Evolutionary conservation across 1,140 invertebrate genomes (phyloP), one percentile per base, ranked within the genome.

Genomic region (Polyergus mexicanus): DNA sequence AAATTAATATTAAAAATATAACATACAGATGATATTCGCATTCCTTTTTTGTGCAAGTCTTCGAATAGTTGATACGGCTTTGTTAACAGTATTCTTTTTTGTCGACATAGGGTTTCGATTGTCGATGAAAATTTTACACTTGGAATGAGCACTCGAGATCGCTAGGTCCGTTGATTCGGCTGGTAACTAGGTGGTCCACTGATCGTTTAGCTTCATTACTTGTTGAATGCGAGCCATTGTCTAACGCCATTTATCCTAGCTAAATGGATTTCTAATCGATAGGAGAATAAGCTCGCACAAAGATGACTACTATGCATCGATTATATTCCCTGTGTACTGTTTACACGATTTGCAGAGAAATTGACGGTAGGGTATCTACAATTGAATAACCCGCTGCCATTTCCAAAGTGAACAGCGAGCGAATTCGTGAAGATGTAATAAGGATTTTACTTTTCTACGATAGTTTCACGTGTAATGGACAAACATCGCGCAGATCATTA

Each of bases 191-290:
- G 41, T 58, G 65, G 88, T 83, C 86, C 81, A 88, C 76, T 84
- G 81, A 91, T 91, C 89, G 80, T 69, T 62, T 60, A 69, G 87
- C 84, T 90, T 88, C 90, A 86, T 91, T 90, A 91, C 89, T 91
- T 91, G 90, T 91, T 91, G 90, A 91, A 90, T 89, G 89, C 85
- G 62, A 87, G 13, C 84, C 71, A 91, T 91, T 91, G 85, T 91
- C 89, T 89, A 89, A 83, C 81, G 74, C 62, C 84, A 87, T 88
- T 91, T 90, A 89, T 68, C 76, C 87, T 78, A 85, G 6, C 89
- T 91, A 91, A 91, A 91, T 90, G 87, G 89, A 91, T 91, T 91
- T 91, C 85, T 80, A 89, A 86, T 89, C 89, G 88, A 90, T 90
- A 90, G 89, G 88, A 90, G 86, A 90, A 90, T 90, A 90, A 90